phyloP scores from a whole-genome alignment of 2,888 invertebrate genomes.

The Pandemis cinnamomeana region DNA sequence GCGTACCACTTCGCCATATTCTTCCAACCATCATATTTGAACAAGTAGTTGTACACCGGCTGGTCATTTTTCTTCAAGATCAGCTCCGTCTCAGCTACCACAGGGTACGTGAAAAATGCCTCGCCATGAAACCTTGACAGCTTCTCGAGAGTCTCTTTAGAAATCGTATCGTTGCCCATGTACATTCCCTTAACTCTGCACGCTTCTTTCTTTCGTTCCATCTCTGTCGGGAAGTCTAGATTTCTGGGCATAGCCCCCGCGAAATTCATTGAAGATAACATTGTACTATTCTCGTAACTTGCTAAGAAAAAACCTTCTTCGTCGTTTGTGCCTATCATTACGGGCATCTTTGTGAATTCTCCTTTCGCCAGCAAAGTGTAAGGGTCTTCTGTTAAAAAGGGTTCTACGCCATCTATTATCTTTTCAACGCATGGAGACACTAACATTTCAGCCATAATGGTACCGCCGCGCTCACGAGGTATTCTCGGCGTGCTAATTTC shows the following conservation, averaged over 20 bases:
- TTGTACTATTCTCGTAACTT: conserved; percentile 62
- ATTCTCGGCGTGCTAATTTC: conserved; percentile 25
- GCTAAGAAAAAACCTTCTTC: conserved; percentile 68
- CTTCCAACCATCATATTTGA: conserved; percentile 63
- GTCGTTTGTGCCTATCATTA: conserved; percentile 65
- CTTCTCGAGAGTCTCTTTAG: conserved; percentile 57
- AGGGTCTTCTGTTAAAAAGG: conserved; percentile 68
- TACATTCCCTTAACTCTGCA: conserved; percentile 66
- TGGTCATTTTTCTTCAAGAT: conserved; percentile 56
- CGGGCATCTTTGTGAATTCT: conserved; percentile 67
- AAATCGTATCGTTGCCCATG: conserved; percentile 62
- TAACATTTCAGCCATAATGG: conserved; percentile 16
- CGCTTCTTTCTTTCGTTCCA: conserved; percentile 54
- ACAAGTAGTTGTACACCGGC: conserved; percentile 65
- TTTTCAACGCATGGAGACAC: conserved; percentile 59
- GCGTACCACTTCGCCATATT: conserved; percentile 58
- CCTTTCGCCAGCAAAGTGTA: conserved; percentile 60
- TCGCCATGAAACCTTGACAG: conserved; percentile 65
- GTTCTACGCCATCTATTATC: conserved; percentile 64
- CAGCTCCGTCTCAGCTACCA: conserved; percentile 62
- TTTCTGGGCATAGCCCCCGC: conserved; percentile 67
- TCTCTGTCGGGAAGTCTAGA: conserved; percentile 56
- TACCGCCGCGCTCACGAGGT: conserved; percentile 23
- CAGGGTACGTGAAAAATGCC: conserved; percentile 54
- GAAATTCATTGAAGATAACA: conserved; percentile 55